Conservation (phyloP, 1,140 invertebrate species). For the Akabosia matsudoensis region DNA sequence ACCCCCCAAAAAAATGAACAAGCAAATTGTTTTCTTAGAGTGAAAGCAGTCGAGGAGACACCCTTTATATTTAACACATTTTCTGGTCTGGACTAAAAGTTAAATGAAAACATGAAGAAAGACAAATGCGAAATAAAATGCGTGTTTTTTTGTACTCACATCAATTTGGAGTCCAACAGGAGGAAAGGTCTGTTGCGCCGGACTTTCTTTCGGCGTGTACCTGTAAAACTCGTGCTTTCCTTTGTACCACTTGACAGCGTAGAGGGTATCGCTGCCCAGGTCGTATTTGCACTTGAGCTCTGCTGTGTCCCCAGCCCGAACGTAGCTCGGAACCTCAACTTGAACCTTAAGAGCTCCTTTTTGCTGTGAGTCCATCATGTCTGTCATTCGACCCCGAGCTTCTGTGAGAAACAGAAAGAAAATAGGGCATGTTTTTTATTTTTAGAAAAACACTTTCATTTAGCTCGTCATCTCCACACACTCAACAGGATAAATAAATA, state of each 20-base stretch:
- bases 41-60: no score
- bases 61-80: no score
- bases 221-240: slow-evolving; percentile 66
- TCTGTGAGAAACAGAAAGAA: not conserved
- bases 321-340: slow-evolving; percentile 60
- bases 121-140: no score
- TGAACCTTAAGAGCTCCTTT: slow-evolving; percentile 26
- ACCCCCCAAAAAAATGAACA: no score
- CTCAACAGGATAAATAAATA: no score
- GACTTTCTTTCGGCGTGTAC: slow-evolving; percentile 58
- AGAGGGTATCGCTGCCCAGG: slow-evolving; percentile 70
- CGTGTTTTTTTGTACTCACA: no score
- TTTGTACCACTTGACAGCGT: slow-evolving; percentile 82
- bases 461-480: no score
- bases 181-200: slow-evolving; percentile 58
- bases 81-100: no score
- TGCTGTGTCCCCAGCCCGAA: slow-evolving; percentile 65
- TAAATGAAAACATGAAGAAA: no score
- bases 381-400: not conserved
- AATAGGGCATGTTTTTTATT: no score
- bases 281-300: slow-evolving; percentile 73
- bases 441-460: no score
- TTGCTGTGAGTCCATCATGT: slow-evolving; percentile 5
- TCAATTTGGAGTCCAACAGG: slow-evolving; percentile 57
- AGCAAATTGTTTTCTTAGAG: no score